Percentiles rank a stretch among this genome's conserved stretches.
These are phyloP conservation scores for Mus spicilegus DNA, from an alignment of 2,113 vertebrate genomes.

Conservation along the genomic window DNA sequence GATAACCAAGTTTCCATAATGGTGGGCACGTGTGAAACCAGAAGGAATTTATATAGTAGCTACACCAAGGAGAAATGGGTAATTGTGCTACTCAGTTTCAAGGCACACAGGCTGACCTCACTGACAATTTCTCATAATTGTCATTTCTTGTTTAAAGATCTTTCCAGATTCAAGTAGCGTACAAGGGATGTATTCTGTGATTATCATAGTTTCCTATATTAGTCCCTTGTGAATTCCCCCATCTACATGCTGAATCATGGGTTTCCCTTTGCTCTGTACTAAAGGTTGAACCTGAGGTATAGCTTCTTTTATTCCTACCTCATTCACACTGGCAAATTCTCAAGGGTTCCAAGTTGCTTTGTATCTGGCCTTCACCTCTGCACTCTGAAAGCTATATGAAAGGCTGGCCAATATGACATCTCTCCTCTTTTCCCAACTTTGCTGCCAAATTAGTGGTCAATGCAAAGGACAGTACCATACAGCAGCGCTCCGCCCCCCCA, in stretches of 20 bases:
- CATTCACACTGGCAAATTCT: background rate
- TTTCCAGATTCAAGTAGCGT: background rate
- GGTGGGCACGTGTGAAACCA: background rate
- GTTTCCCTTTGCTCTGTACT: background rate
- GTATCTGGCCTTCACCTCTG: background rate
- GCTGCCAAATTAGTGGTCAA: background rate
- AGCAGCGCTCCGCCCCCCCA: too few species aligned
- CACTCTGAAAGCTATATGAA: background rate
- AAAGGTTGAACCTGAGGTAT: too few species aligned
- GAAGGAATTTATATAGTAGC: background rate
- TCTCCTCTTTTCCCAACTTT: background rate
- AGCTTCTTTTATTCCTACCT: background rate
- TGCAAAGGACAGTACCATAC: background rate
- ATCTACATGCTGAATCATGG: background rate
- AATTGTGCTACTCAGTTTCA: background rate
- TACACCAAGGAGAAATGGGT: background rate
- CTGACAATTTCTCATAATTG: background rate
- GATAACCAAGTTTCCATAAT: background rate
- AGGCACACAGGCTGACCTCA: background rate
- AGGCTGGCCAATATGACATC: background rate
- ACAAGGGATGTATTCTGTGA: background rate
- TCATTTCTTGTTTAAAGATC: background rate
- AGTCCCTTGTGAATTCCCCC: background rate
- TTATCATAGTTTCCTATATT: background rate
- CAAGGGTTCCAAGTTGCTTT: background rate